Evolutionary conservation across 1,140 invertebrate genomes (phyloP).

Genomic region (Diorhabda sublineata): DNA sequence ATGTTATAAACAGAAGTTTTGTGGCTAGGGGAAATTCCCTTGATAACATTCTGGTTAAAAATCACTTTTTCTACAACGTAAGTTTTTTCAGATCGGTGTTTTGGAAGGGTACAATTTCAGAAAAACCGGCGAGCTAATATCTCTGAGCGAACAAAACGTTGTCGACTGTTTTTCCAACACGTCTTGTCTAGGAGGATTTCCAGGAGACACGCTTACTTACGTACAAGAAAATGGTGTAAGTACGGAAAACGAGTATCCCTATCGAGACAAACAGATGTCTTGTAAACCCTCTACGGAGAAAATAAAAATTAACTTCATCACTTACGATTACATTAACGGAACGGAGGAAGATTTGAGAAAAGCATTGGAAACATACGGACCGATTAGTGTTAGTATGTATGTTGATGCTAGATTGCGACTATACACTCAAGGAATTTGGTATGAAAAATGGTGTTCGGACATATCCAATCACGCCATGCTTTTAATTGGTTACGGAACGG

Average conservation of each 20-base stretch:
- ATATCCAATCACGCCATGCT: slow-evolving; percentile 85
- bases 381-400: slow-evolving; percentile 85
- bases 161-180: slow-evolving; percentile 95
- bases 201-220: slow-evolving; percentile 89
- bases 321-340: slow-evolving; percentile 49
- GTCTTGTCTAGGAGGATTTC: slow-evolving; percentile 91
- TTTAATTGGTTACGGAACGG: slow-evolving; percentile 77
- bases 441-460: slow-evolving; percentile 43
- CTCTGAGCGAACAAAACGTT: slow-evolving; percentile 94
- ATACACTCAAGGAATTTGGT: slow-evolving; percentile 30
- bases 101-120: slow-evolving; percentile 92
- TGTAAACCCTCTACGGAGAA: slow-evolving; percentile 45
- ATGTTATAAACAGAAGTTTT: neutral
- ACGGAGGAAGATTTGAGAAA: slow-evolving; percentile 63
- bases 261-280: slow-evolving; percentile 68
- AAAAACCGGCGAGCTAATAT: slow-evolving; percentile 73
- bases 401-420: slow-evolving; percentile 64
- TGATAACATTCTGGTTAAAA: neutral
- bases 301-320: neutral
- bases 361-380: slow-evolving; percentile 84
- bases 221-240: slow-evolving; percentile 85
- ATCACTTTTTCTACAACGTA: neutral
- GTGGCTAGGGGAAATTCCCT: neutral
- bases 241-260: slow-evolving; percentile 84
- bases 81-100: slow-evolving; percentile 69